Evolutionary conservation across 2,113 vertebrate genomes (phyloP), one percentile per base, ranked within the genome.

Genomic region (Chaetops frenatus): DNA sequence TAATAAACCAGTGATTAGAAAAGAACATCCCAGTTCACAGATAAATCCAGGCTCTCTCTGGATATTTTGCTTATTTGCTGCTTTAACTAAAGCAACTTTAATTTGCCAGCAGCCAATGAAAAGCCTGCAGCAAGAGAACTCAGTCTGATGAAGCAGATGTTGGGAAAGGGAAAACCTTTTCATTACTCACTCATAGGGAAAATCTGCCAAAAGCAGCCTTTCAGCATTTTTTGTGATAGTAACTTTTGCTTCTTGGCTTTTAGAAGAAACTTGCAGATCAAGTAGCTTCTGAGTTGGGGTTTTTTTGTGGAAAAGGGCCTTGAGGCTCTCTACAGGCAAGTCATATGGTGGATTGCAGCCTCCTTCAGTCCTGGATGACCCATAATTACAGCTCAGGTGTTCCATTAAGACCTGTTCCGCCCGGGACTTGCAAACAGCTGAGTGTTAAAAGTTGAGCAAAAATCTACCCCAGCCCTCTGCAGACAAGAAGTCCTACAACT

Each of bases 61-160:
- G 11, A 14, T 79, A 71, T 85, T 94, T 82, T 86, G 71, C 29
- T 51, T 78, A 12, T 84, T 81, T 95, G 54, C 36, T 95, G 69
- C 82, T 93, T 86, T 81, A 88, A 73, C 69, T 93, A 81, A 95
- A 84, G 60, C 33, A 81, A 61, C 48, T 92, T 81, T n/a, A 80
- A 67, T 92, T 94, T 94, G 72, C 86, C 69, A 74, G 79, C 5
- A 57, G 80, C 92, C 44, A 90, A 69, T 53, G 76, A 86, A 50
- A 60, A 92, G 57, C 72, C 60, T 0, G 19, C 7, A 88, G 80
- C 80, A 76, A 74, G 56, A 84, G 51, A 93, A 29, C 47, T 71
- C 82, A 24, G 31, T 35, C n/a, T 88, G 44, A 92, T 71, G 76
- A 93, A 94, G 65, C 93, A 94, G 88, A 93, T 92, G 80, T 60